Evolutionary conservation across 2,113 vertebrate genomes (phyloP).

Genomic region (Melanocharis versteri): DNA sequence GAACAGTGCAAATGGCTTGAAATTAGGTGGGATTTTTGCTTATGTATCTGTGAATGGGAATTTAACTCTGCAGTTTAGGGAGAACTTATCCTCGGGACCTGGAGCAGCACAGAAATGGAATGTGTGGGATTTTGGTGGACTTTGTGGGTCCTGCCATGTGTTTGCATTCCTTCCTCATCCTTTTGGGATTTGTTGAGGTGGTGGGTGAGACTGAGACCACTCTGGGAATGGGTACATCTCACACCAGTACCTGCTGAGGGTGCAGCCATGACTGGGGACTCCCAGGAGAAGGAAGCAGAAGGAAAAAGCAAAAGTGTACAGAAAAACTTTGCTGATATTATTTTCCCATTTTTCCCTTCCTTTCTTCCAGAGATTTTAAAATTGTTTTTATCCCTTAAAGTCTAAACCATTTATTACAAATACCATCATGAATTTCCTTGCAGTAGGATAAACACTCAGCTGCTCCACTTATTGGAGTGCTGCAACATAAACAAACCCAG

Average conservation of each 20-base stretch:
- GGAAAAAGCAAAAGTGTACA: fast-evolving
- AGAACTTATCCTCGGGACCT: neutral
- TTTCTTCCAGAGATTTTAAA: neutral
- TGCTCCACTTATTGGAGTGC: constrained; percentile 73
- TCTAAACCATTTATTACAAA: constrained; percentile 65
- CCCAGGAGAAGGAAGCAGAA: neutral
- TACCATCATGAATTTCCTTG: constrained; percentile 71
- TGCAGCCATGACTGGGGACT: neutral
- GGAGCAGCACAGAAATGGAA: neutral
- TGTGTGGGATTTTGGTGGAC: neutral
- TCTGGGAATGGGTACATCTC: fast-evolving
- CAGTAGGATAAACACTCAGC: constrained; percentile 78
- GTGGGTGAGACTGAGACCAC: neutral
- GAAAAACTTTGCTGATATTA: neutral
- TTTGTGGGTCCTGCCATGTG: fast-evolving
- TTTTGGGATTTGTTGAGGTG: neutral
- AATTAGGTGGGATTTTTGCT: neutral
- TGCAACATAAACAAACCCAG: constrained; percentile 72
- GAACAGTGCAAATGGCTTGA: neutral
- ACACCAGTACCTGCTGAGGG: neutral
- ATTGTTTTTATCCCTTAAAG: constrained; percentile 64
- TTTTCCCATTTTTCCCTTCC: neutral
- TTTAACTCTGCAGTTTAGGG: neutral
- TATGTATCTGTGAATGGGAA: neutral
- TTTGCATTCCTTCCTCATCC: neutral